Evolutionary conservation across 2,113 vertebrate genomes (phyloP), one percentile per base, ranked within the genome.

Genomic region (Chionis minor): DNA sequence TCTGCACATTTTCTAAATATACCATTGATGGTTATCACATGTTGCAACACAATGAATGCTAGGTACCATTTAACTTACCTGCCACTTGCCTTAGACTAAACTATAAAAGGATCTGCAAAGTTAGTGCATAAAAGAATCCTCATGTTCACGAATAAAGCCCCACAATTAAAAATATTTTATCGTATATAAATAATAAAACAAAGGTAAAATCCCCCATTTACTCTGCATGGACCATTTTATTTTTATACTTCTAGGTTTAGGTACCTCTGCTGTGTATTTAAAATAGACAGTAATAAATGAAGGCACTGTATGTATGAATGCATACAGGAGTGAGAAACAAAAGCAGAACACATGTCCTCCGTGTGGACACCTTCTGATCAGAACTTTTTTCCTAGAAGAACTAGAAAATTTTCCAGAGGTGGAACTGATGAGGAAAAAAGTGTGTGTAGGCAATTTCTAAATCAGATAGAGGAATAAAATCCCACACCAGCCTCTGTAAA

Each of bases 1-100:
- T 88, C 77, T 86, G 69, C 14, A 56, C 26, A 19, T 90, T 94
- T 94, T 91, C 90, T 92, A 96, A 86, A 94, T 84, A 86, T 84
- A 93, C 8, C 35, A 30, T 18, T 75, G 82, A 78, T 35, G 9
- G 33, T 47, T 84, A 91, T 69, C 20, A 11, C 49, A 35, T 42
- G 14, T 59, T 74, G 52, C 69, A 88, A 92, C n/a, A 94, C 90
- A 91, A 81, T 67, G 59, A 47, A 78, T 35, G 8, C 7, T 35
- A 86, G n/a, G 75, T 35, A 69, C 47, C 69, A 61, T 91, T 89
- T 86, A 74, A 88, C 33, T 93, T 81, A 90, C 82, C 58, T 86
- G 51, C 22, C 38, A 66, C 38, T 94, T 56, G 75, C 27, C 55
- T 81, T 74, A 62, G 38, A 78, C n/a, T 66, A 66, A 80, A 65